These are phyloP conservation scores for Ophthalmolycus amberensis DNA, from an alignment of 2,113 vertebrate genomes.

Conservation along the genomic window DNA sequence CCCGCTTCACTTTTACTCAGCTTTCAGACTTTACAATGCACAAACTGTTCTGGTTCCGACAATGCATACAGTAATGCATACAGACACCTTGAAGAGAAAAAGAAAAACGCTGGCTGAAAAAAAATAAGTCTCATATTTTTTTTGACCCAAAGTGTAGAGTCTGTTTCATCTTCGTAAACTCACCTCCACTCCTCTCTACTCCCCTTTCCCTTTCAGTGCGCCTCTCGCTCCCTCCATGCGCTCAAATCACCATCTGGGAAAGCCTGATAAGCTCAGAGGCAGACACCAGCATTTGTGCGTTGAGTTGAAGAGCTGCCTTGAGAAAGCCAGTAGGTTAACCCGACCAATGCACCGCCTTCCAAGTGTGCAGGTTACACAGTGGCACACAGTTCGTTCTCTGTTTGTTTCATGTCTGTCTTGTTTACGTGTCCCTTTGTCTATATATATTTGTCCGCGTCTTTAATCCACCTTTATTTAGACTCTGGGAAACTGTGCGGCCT, in stretches of 20 bases:
- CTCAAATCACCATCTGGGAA: conserved; percentile 77
- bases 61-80: neutral
- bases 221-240: conserved; percentile 58
- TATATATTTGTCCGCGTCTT: neutral
- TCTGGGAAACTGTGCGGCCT: neutral
- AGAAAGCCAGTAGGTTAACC: conserved; percentile 65
- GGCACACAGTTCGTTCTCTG: conserved; percentile 22
- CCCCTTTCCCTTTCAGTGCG: conserved; percentile 39
- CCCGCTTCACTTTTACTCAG: neutral
- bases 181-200: conserved; percentile 60
- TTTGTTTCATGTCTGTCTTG: conserved; percentile 35
- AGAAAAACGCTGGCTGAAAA: neutral
- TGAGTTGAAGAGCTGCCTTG: conserved; percentile 66
- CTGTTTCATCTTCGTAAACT: conserved; percentile 71
- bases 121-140: conserved; percentile 39
- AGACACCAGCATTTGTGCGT: conserved; percentile 68
- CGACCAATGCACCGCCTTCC: conserved; percentile 43
- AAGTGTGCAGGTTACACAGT: conserved; percentile 50
- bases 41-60: conserved; percentile 1
- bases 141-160: conserved; percentile 67
- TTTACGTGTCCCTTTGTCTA: conserved; percentile 32
- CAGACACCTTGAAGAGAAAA: neutral
- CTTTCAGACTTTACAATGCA: neutral
- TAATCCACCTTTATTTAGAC: neutral
- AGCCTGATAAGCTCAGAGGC: conserved; percentile 78